Percentiles rank a stretch among this genome's conserved stretches.
Evolutionary conservation across 2,888 invertebrate species (phyloP).

Genomic region (Leptinotarsa tumamoca): DNA sequence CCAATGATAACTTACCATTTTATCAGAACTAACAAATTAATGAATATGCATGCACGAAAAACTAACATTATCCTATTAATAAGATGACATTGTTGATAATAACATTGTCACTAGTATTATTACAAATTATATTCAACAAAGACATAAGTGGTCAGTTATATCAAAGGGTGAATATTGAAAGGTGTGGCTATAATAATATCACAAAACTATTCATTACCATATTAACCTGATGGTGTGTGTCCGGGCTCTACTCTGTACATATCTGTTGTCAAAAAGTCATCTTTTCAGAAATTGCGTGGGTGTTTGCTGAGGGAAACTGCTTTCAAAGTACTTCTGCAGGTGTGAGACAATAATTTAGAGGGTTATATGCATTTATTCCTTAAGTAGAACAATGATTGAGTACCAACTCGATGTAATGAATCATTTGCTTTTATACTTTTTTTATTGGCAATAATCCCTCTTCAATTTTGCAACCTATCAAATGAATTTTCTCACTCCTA

Average conservation of each 20-base stretch:
- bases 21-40: no score
- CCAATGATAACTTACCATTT: no score
- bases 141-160: neutral
- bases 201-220: conserved; percentile 20
- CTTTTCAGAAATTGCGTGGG: conserved; percentile 32
- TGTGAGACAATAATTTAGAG: neutral
- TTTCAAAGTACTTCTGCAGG: conserved; percentile 10
- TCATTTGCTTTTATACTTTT: no score
- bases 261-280: conserved; percentile 31
- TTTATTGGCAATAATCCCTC: no score
- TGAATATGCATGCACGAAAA: no score
- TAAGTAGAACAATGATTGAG: no score
- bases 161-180: conserved; percentile 37
- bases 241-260: conserved; percentile 29
- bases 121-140: neutral
- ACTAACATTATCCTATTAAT: no score
- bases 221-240: conserved; percentile 35
- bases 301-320: conserved; percentile 35
- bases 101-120: neutral
- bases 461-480: no score
- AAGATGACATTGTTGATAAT: neutral
- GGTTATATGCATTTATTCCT: neutral
- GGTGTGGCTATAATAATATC: conserved; percentile 38
- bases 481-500: no score
- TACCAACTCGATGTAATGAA: no score